These are phyloP conservation scores for Gavia stellata DNA, from an alignment of 2,113 vertebrate genomes.

Conservation along the genomic window DNA sequence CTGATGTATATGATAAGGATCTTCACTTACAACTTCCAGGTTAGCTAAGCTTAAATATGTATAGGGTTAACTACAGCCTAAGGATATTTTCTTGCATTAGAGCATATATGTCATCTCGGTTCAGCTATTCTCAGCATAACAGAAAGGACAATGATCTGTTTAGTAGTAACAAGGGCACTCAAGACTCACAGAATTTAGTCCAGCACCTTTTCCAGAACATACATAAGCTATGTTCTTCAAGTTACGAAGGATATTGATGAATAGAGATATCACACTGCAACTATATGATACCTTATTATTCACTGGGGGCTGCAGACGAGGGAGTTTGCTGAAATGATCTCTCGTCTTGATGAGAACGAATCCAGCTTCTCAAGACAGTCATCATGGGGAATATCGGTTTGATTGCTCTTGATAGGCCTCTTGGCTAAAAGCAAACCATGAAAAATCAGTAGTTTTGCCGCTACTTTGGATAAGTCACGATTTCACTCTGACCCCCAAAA, in stretches of 20 bases:
- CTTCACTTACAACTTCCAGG: not conserved
- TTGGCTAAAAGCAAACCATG: not conserved
- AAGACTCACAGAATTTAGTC: not conserved
- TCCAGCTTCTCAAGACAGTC: not conserved
- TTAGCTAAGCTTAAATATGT: not conserved
- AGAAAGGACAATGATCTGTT: not conserved
- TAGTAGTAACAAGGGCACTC: rapidly evolving
- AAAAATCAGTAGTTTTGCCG: not conserved
- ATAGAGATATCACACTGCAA: not conserved
- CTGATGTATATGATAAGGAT: not conserved
- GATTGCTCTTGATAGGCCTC: not conserved
- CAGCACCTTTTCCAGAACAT: not conserved
- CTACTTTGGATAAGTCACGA: not conserved
- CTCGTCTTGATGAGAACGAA: not conserved
- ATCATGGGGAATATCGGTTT: not conserved
- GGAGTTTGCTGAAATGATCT: not conserved
- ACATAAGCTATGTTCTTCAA: not conserved
- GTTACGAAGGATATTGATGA: not conserved
- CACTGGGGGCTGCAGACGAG: not conserved
- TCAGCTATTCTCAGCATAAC: not conserved
- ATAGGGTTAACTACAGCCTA: not conserved
- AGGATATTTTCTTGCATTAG: not conserved
- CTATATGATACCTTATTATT: not conserved
- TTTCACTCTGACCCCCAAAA: not conserved
- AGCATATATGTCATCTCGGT: not conserved